A percentile compares a stretch with the other conserved stretches of the same genome.
Conservation (phyloP, 2,888 invertebrate species). For the Parascotia fuliginaria region DNA sequence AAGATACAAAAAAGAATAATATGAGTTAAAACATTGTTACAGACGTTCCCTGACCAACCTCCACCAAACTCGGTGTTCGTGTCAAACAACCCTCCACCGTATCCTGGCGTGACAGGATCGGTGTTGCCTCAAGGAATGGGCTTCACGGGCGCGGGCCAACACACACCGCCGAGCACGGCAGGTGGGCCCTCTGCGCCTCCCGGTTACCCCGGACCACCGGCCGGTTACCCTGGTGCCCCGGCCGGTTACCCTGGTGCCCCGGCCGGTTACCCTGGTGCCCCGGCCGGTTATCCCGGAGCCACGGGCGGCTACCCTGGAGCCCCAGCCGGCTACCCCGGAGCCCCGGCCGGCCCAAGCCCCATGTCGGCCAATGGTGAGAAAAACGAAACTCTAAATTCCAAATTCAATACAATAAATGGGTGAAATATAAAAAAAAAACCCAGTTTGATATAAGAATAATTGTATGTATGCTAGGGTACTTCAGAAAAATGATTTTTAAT, state of each 20-base stretch:
- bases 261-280: conserved; percentile 38
- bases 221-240: conserved; percentile 46
- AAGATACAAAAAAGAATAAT: neutral
- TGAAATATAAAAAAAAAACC: too few species aligned
- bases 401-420: conserved; percentile 1
- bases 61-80: conserved; percentile 94
- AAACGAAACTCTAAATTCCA: conserved; percentile 6
- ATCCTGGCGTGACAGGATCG: conserved; percentile 91
- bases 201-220: conserved; percentile 58
- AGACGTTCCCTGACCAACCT: conserved; percentile 89
- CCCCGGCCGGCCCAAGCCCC: conserved; percentile 47
- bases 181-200: conserved; percentile 45
- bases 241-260: conserved; percentile 33
- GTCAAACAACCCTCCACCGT: conserved; percentile 96
- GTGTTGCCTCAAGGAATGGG: conserved; percentile 62
- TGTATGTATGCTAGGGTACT: too few species aligned
- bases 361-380: conserved; percentile 74
- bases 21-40: conserved; percentile 16
- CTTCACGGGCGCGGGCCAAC: conserved; percentile 56
- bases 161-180: conserved; percentile 25
- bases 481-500: too few species aligned
- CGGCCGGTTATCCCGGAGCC: conserved; percentile 41
- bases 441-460: too few species aligned
- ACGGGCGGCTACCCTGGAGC: conserved; percentile 38
- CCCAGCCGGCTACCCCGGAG: conserved; percentile 28